A percentile compares a stretch with the other conserved stretches of the same genome.
phyloP scores from a whole-genome alignment of 2,888 invertebrate species.

The Ophioninae sp. region DNA sequence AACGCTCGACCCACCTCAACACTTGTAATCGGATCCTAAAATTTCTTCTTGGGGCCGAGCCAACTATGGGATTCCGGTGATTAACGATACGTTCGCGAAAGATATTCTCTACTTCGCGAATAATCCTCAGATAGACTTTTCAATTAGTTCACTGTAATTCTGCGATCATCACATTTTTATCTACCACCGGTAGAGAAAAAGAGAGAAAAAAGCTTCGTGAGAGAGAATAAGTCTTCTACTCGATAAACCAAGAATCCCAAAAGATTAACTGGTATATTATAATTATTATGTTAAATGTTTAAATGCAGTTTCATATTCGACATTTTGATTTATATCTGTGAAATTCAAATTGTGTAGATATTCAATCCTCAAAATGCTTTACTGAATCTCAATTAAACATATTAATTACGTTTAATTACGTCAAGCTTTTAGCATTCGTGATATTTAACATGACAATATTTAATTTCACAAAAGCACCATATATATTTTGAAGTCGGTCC shows the following conservation, averaged over 20 bases:
- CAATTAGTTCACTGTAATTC: slow-evolving; percentile 30
- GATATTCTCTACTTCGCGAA: slow-evolving; percentile 13
- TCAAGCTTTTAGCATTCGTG: no score
- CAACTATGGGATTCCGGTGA: slow-evolving; percentile 46
- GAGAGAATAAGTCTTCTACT: background rate
- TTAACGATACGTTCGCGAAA: slow-evolving; percentile 37
- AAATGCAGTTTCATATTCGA: background rate
- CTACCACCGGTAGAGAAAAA: background rate
- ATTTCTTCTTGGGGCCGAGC: slow-evolving; percentile 32
- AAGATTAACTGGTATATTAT: background rate
- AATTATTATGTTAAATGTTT: background rate
- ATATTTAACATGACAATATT: no score
- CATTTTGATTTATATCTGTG: no score
- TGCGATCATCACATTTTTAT: background rate
- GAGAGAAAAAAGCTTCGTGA: background rate
- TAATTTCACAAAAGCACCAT: no score
- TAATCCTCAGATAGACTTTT: slow-evolving; percentile 29
- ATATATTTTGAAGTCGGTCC: no score
- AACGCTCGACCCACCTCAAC: background rate
- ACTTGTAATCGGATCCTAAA: slow-evolving; percentile 53
- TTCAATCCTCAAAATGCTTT: no score
- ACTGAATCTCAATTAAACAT: no score
- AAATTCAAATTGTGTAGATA: no score
- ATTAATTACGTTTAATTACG: no score
- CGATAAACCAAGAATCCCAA: background rate